Evolutionary conservation across 2,888 invertebrate species (phyloP), one percentile per base, ranked within the genome.

Genomic region (Coelopa pilipes): DNA sequence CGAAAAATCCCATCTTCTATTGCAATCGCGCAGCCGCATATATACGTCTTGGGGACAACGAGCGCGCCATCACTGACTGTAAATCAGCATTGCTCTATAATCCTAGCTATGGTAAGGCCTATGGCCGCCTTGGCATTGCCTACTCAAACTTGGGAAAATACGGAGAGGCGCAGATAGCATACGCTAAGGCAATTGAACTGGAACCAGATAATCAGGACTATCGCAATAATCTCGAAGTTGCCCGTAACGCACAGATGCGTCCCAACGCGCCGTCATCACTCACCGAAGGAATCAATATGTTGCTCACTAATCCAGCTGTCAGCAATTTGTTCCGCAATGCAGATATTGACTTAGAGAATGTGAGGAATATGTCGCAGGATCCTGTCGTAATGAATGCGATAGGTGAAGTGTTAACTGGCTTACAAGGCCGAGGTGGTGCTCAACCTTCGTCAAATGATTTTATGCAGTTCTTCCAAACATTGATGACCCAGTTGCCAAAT

Each of bases 11-110:
- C 0, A 96, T 99, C 47, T 99, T 94, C 88, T 99, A 95, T 87
- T 98, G 98, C 87, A 99, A 99, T 86, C 92, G 99, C 79, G 99
- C 99, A 63, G 99, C 99, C 1, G 97, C 98, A 0, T 93, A 94
- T 86, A 97, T 95, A 84, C 96, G 97, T 84, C 88, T 98, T 78
- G 94, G 94, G 67, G 92, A 95, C 82, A 93, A 96, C 83, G 90
- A 92, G 73, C 90, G 92, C 76, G 96, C 98, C 13, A 93, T 99
- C 70, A 92, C 92, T 70, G 99, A 99, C 88, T 98, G 98, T 86
- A 92, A 94, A 81, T 92, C 92, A 62, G 98, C 99, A 7, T 89
- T 99, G 72, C 90, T 92, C 49, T 91, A 98, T 79, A 97, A 99
- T 87, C 93, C 96, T 0, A 91, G 92, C 76, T 99, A 99, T 88